Percentiles rank a stretch among this genome's conserved stretches.
Evolutionary conservation across 2,888 invertebrate species (phyloP).

Genomic region (Frankliniella intonsa): DNA sequence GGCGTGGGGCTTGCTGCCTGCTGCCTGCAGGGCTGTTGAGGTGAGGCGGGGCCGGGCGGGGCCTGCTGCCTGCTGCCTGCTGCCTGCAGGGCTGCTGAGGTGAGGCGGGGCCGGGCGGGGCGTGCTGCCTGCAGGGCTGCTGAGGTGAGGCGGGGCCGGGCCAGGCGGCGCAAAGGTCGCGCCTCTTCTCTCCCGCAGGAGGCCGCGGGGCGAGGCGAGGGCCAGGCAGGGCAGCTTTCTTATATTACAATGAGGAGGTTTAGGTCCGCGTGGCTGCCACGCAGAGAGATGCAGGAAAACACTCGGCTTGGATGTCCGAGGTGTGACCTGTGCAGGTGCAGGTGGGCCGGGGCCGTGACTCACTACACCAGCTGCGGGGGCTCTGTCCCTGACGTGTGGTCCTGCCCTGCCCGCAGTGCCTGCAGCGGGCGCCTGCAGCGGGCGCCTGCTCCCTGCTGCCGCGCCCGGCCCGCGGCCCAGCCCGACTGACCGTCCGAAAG

Average conservation of each 20-base stretch:
- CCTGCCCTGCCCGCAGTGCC: not conserved
- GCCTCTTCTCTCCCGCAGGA: not conserved
- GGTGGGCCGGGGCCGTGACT: not conserved
- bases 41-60: no score
- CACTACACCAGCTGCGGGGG: not conserved
- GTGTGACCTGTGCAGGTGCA: not conserved
- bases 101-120: not conserved
- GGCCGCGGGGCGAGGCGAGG: not conserved
- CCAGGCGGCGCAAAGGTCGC: not conserved
- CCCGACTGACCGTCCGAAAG: not conserved
- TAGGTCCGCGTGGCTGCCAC: no score
- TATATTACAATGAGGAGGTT: no score
- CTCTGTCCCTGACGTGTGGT: not conserved
- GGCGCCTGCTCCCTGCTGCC: not conserved
- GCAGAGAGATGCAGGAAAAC: not conserved
- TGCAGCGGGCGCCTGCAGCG: no score
- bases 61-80: no score
- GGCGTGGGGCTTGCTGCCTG: no score
- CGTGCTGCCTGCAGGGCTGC: no score
- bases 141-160: not conserved
- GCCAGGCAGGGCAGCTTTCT: no score
- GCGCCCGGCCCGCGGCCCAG: not conserved
- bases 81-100: no score
- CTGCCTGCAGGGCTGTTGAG: no score
- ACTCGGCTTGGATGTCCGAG: not conserved